These are phyloP conservation scores for Ctenochaetus hawaiiensis DNA, from an alignment of 2,797 vertebrate genomes.

Conservation along the genomic window DNA sequence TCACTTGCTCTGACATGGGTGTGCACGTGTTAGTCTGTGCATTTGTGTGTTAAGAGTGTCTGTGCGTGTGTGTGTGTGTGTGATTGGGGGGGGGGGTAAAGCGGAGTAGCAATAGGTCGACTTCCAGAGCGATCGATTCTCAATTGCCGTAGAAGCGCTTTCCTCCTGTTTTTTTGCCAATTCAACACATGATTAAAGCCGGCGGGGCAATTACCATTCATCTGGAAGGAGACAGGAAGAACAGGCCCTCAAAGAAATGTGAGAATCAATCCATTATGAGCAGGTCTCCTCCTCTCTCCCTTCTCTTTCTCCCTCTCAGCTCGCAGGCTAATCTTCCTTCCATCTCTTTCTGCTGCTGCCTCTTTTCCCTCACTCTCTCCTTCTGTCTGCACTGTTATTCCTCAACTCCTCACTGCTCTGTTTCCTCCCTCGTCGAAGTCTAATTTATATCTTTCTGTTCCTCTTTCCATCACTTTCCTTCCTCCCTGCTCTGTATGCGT, in stretches of 20 bases:
- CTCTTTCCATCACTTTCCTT: constrained; percentile 29
- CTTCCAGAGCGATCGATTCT: constrained; percentile 80
- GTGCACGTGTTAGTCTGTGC: constrained; percentile 35
- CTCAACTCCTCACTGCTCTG: constrained; percentile 35
- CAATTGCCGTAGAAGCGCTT: constrained; percentile 79
- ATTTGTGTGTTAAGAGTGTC: background rate
- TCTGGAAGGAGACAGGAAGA: constrained; percentile 79
- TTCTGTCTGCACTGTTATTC: constrained; percentile 41
- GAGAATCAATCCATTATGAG: constrained; percentile 83
- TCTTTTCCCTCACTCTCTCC: constrained; percentile 20
- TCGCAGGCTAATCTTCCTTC: constrained; percentile 15
- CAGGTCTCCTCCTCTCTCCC: constrained; percentile 44
- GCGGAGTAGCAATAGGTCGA: constrained; percentile 67
- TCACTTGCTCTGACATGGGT: constrained; percentile 68
- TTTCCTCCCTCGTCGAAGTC: constrained; percentile 24
- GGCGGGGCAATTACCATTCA: constrained; percentile 83
- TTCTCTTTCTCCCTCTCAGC: constrained; percentile 4
- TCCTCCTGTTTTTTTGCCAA: constrained; percentile 78
- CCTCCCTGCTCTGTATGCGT: constrained; percentile 27
- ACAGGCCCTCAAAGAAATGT: constrained; percentile 78
- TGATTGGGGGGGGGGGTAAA: constrained; percentile 35
- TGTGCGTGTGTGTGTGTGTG: constrained; percentile 19
- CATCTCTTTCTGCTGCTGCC: constrained; percentile 6
- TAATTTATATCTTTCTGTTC: constrained; percentile 45
- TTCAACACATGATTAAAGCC: constrained; percentile 85